Evolutionary conservation across 2,113 vertebrate genomes (phyloP), one percentile per base, ranked within the genome.

Genomic region (Equus przewalskii): DNA sequence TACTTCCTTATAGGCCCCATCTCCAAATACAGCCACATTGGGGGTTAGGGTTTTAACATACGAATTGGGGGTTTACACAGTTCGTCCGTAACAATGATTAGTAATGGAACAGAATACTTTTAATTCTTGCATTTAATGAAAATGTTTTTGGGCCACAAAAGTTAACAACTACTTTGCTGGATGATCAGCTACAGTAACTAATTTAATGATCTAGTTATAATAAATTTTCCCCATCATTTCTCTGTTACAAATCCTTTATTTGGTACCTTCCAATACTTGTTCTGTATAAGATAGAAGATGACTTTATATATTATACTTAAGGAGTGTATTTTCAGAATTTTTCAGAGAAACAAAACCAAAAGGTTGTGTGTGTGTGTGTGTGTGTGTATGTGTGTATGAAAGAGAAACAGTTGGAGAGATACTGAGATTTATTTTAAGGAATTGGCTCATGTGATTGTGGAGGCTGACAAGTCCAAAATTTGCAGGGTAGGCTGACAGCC

Each of bases 171-270:
- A 33, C 18, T 90, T 64, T 58, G 46, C 28, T 72, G 76, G 9
- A n/a, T 81, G n/a, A 79, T 92, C n/a, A 87, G 56, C 28, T 87
- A 56, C 6, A 73, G n/a, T 73, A 51, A 87, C 54, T 86, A 86
- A 73, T 81, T 81, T 94, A 79, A 22, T 69, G 44, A 46, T 80
- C 19, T 72, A 46, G 16, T 49, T 92, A 58, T 46, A 81, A 56
- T 95, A 58, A 81, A 58, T 88, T 56, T 90, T 36, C 49, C 7
- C 6, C 36, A 76, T 28, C 49, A 19, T 10, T 75, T 58, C 12
- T 83, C 28, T 73, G 64, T 64, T 73, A 73, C 18, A 82, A 14
- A 54, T 26, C 7, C 51, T 78, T 76, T n/a, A 16, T 73, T 87
- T 89, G 65, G 26, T 81, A 14, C 60, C 21, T 89, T 73, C 54